Evolutionary conservation across 2,888 invertebrate genomes (phyloP), one percentile per base, ranked within the genome.

Genomic region (Euplexia lucipara): DNA sequence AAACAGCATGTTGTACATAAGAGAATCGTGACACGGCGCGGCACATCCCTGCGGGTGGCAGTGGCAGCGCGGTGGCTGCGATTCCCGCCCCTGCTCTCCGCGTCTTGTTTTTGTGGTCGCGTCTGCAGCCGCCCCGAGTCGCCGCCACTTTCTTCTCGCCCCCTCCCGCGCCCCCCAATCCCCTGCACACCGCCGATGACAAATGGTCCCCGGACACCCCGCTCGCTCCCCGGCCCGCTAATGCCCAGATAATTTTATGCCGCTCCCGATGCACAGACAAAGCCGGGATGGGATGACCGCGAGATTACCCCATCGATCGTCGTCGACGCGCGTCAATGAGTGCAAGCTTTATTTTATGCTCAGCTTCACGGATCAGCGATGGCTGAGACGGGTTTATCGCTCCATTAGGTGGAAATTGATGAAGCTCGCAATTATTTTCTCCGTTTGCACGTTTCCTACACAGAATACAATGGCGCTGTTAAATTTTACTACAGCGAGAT

Each of bases 191-290:
- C 90, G 87, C 90, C 89, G 92, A 95, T 95, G 95, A 95, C 95
- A 95, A 95, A 95, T 95, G 95, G 94, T 93, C 90, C 88, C 92
- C 91, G 91, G 87, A 88, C 90, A 87, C 91, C 90, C 90, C 87
- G 86, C 90, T 86, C 87, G 83, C 88, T 85, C 87, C 82, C 80
- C 89, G 78, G 84, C 87, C 75, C 88, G 91, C 91, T 94, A 93
- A 94, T 94, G 93, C 90, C 89, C 92, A 91, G 92, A 94, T 95
- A 95, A 94, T 94, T 93, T 92, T 92, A 93, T 93, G 91, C 92
- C 86, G 89, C 89, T 88, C 87, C 89, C 89, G 89, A 89, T 91
- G 90, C 91, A 90, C 91, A 90, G 89, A 89, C 89, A 88, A 88
- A 86, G 87, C 86, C 83, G 86, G 87, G 87, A 85, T 84, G 87